Percentiles rank a stretch among this genome's conserved stretches.
Conservation (phyloP, 1,140 invertebrate genomes). For the Leptestheria dahalacensis region DNA sequence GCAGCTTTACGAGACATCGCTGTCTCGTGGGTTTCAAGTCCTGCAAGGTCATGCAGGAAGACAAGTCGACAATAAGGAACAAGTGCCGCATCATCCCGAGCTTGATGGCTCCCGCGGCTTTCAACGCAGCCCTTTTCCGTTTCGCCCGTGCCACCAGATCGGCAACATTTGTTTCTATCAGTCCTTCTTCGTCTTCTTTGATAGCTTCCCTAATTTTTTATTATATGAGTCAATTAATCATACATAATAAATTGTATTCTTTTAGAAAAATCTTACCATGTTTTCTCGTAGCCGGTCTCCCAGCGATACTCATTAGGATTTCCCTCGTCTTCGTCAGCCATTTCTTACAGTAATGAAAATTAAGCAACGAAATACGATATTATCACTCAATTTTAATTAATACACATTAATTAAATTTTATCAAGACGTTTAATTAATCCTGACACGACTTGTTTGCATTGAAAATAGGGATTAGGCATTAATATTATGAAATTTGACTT, state of each 20-base stretch:
- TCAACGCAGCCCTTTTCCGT: conserved; percentile 53
- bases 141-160: conserved; percentile 82
- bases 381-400: too few relatives aligned
- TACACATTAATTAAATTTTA: too few relatives aligned
- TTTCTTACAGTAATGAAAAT: too few relatives aligned
- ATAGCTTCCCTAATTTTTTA: conserved; percentile 68
- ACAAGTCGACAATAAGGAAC: conserved; percentile 80
- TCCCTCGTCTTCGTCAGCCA: conserved; percentile 65
- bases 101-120: conserved; percentile 46
- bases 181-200: conserved; percentile 84
- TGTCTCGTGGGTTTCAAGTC: conserved; percentile 91
- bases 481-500: too few relatives aligned
- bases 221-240: conserved; percentile 9
- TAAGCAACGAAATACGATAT: too few relatives aligned
- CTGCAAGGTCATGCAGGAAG: conserved; percentile 80
- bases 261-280: conserved; percentile 47
- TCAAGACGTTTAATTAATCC: too few relatives aligned
- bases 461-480: too few relatives aligned
- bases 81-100: conserved; percentile 94
- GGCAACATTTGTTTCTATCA: conserved; percentile 71
- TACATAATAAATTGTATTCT: conserved; percentile 9
- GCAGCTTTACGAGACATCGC: conserved; percentile 70
- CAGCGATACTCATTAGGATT: conserved; percentile 71
- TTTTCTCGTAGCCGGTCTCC: conserved; percentile 95
- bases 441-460: too few relatives aligned